phyloP scores from a whole-genome alignment of 2,797 vertebrate species.

The Sebastes vulpes region DNA sequence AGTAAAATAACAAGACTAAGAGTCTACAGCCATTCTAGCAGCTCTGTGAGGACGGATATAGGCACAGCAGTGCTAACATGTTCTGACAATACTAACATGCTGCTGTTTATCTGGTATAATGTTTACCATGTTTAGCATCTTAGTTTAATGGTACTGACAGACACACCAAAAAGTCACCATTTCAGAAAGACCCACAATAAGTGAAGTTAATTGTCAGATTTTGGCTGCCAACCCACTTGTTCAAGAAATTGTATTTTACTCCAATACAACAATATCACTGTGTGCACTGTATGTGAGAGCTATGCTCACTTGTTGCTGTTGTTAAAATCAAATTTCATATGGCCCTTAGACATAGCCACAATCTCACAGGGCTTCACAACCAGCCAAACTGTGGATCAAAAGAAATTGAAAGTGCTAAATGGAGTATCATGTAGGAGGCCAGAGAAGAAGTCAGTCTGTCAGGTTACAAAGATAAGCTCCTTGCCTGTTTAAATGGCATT shows the following conservation, averaged over 20 bases:
- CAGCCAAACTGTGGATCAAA: not conserved
- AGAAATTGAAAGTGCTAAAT: not conserved
- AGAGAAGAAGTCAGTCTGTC: not conserved
- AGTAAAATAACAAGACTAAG: not conserved
- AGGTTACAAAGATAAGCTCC: not conserved
- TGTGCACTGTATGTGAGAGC: not conserved
- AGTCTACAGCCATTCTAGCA: not conserved
- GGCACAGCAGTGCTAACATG: not conserved
- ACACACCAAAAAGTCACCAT: not conserved
- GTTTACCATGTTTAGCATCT: not conserved
- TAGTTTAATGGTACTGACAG: not conserved
- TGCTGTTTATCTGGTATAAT: not conserved
- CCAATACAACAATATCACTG: not conserved
- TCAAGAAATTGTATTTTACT: not conserved
- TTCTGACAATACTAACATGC: not conserved
- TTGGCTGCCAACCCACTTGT: not conserved
- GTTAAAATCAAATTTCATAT: not conserved
- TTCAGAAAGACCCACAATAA: slow-evolving; percentile 1
- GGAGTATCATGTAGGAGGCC: not conserved
- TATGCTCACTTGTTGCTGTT: not conserved
- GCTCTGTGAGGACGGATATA: not conserved
- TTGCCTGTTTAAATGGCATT: slow-evolving; percentile 1
- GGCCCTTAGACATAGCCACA: not conserved
- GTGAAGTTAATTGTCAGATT: not conserved
- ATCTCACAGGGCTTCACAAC: not conserved